Percentiles rank a stretch among this genome's conserved stretches.
Conservation (phyloP, 1,140 invertebrate genomes). For the Colletes gigas region DNA sequence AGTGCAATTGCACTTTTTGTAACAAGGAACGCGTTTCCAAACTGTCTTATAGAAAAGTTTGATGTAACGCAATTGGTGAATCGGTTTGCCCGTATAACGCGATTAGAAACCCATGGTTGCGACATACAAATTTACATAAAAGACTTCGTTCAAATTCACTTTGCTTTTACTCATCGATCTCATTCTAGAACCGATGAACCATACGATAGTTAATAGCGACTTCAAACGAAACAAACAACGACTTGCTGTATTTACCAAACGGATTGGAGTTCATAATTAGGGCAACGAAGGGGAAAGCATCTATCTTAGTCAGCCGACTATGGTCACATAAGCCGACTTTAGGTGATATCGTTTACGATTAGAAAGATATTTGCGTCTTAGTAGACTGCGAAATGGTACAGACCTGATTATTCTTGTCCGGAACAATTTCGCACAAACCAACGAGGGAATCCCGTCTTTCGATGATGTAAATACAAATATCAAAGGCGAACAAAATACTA, state of each 20-base stretch:
- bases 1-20: too few species aligned
- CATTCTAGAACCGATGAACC: constrained; percentile 56
- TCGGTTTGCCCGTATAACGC: constrained; percentile 1
- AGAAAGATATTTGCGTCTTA: constrained; percentile 40
- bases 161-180: constrained; percentile 48
- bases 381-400: neutral
- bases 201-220: constrained; percentile 49
- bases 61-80: neutral
- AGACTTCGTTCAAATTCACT: constrained; percentile 22
- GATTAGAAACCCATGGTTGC: constrained; percentile 25
- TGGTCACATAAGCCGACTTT: constrained; percentile 37
- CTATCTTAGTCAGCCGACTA: constrained; percentile 32
- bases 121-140: constrained; percentile 13
- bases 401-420: constrained; percentile 10
- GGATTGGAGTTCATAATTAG: constrained; percentile 68
- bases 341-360: constrained; percentile 42
- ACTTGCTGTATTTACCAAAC: constrained; percentile 68
- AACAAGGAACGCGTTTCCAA: too few species aligned
- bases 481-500: too few species aligned
- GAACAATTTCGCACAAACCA: neutral
- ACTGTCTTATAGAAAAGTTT: neutral
- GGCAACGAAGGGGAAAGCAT: constrained; percentile 56
- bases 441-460: neutral
- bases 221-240: constrained; percentile 60
- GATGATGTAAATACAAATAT: neutral